A percentile compares a stretch with the other conserved stretches of the same genome.
These are phyloP conservation scores for Anthoptus insignis DNA, from an alignment of 2,888 invertebrate genomes.

Conservation along the genomic window DNA sequence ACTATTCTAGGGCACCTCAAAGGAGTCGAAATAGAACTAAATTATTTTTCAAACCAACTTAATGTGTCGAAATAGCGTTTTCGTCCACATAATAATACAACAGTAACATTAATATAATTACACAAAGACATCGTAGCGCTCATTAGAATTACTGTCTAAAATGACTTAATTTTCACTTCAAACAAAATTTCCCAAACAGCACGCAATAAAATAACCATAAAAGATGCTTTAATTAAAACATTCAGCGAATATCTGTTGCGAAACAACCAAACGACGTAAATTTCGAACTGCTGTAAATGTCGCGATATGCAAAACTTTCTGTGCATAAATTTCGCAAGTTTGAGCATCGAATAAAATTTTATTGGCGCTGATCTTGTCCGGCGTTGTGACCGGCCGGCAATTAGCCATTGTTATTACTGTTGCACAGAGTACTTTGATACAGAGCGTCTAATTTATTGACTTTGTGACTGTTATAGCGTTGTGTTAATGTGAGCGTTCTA, in stretches of 20 bases:
- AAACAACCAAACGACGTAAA: conserved; percentile 32
- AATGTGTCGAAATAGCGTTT: too few species aligned
- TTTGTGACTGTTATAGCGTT: background rate
- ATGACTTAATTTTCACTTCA: conserved; percentile 3
- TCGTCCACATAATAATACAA: too few species aligned
- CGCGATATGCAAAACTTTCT: conserved; percentile 40
- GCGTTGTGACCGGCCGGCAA: conserved; percentile 49
- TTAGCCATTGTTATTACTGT: conserved; percentile 50
- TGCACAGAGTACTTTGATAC: conserved; percentile 39
- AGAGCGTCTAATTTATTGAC: background rate
- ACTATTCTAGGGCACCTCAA: too few species aligned
- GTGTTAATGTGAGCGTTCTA: background rate
- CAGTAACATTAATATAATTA: background rate
- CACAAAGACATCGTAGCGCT: background rate
- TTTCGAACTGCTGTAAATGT: conserved; percentile 32
- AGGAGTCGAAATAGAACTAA: too few species aligned
- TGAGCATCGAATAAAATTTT: conserved; percentile 53
- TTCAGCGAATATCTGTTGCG: conserved; percentile 33
- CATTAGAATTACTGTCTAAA: conserved; percentile 1
- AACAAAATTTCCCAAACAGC: background rate
- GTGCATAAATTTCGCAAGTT: conserved; percentile 48
- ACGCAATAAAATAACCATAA: conserved; percentile 11
- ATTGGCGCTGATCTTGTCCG: conserved; percentile 50
- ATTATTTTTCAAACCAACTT: too few species aligned
- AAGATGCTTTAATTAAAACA: conserved; percentile 31